Percentiles rank a stretch among this genome's conserved stretches.
Evolutionary conservation across 1,140 invertebrate species (phyloP).

Genomic region (Sarcophaga bullata): DNA sequence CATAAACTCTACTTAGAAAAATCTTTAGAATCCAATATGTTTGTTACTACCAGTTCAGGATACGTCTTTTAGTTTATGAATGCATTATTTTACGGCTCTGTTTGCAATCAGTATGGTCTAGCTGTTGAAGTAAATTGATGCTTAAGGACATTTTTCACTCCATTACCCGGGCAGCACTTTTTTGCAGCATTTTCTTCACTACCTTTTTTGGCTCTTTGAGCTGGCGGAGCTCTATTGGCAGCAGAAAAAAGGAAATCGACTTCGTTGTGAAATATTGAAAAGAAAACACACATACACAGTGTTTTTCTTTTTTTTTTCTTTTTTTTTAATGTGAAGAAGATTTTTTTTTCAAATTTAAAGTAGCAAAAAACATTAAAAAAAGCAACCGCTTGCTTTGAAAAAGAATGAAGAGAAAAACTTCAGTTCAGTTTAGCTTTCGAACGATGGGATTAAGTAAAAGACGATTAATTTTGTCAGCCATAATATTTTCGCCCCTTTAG

Average conservation of each 20-base stretch:
- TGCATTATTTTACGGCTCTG: not conserved
- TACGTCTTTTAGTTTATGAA: too few species aligned
- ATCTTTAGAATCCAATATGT: too few species aligned
- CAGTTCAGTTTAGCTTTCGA: not conserved
- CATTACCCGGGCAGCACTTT: conserved; percentile 53
- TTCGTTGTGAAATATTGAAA: not conserved
- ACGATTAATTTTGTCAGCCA: conserved; percentile 15
- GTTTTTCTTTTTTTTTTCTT: not conserved
- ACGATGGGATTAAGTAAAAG: conserved; percentile 4
- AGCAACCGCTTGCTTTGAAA: not conserved
- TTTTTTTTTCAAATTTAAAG: conserved; percentile 25
- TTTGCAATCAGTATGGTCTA: conserved; percentile 32
- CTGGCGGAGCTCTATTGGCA: not conserved
- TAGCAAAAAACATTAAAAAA: not conserved
- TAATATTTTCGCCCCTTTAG: not conserved
- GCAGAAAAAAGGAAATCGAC: not conserved
- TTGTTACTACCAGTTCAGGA: too few species aligned
- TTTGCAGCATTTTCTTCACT: not conserved
- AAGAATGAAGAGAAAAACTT: not conserved
- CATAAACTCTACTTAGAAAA: too few species aligned
- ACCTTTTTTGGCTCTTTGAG: not conserved
- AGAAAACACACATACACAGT: not conserved
- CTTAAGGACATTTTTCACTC: conserved; percentile 66
- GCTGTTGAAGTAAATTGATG: conserved; percentile 56
- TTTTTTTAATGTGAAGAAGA: too few species aligned